These are phyloP conservation scores for Lichenostomus cassidix DNA, from an alignment of 2,113 vertebrate genomes.

Conservation along the genomic window DNA sequence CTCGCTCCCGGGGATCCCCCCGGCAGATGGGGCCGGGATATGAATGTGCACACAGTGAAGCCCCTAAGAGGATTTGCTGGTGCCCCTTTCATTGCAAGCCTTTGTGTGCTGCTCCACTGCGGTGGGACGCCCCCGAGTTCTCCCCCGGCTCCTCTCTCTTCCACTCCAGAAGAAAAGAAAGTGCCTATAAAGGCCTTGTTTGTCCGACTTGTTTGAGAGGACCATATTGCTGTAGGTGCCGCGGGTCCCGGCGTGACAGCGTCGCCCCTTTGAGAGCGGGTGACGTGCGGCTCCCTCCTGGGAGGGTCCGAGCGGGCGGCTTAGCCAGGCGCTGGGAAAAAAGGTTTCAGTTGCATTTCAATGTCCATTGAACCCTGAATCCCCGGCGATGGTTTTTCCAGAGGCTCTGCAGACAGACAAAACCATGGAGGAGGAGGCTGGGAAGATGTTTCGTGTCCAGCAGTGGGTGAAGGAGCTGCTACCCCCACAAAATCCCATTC, in stretches of 20 bases:
- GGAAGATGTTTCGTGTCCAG: not conserved
- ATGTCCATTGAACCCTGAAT: constrained; percentile 57
- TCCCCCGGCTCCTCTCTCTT: constrained; percentile 38
- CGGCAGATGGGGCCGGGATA: constrained; percentile 57
- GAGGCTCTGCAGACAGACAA: constrained; percentile 32
- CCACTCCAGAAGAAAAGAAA: constrained; percentile 67
- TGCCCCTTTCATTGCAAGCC: constrained; percentile 53
- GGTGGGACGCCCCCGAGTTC: constrained; percentile 51
- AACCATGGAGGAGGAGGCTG: constrained; percentile 7
- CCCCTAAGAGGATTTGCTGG: constrained; percentile 72
- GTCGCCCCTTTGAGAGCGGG: constrained; percentile 32
- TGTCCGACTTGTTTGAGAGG: constrained; percentile 43
- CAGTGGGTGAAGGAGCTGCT: not conserved
- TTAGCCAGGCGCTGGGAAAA: constrained; percentile 46
- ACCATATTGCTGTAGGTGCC: constrained; percentile 55
- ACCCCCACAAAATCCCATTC: not conserved
- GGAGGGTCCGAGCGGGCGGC: constrained; percentile 1
- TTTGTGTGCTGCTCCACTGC: constrained; percentile 53
- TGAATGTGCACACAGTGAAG: constrained; percentile 51
- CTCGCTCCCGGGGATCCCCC: constrained; percentile 29
- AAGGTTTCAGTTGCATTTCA: constrained; percentile 67
- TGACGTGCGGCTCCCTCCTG: constrained; percentile 46
- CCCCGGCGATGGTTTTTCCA: not conserved
- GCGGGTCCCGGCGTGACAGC: constrained; percentile 1
- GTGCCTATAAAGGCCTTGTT: constrained; percentile 61